A percentile compares a stretch with the other conserved stretches of the same genome.
These are phyloP conservation scores for Jordanella pulchra DNA, from an alignment of 2,797 vertebrate species.

Conservation along the genomic window DNA sequence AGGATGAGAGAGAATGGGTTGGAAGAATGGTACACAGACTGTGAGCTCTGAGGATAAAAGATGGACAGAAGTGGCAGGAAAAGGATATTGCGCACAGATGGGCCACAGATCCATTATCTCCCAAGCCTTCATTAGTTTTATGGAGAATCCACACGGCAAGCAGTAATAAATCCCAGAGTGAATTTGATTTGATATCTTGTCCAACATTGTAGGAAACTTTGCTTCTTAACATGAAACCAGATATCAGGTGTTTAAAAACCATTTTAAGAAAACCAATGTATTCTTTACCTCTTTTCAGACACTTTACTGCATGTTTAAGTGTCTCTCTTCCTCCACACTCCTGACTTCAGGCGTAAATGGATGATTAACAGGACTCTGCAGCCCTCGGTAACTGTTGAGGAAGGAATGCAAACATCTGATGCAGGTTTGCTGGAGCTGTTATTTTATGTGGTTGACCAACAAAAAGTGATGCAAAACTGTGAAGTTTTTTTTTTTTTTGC, in stretches of 20 bases:
- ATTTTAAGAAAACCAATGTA: too few species aligned
- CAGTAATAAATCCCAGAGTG: conserved; percentile 28
- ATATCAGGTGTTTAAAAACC: background rate
- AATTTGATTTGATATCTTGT: conserved; percentile 32
- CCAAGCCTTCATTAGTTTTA: conserved; percentile 44
- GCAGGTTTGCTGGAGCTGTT: too few species aligned
- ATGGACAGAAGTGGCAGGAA: conserved; percentile 51
- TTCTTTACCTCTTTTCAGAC: too few species aligned
- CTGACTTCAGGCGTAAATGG: too few species aligned
- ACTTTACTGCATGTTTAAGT: too few species aligned
- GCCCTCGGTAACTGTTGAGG: too few species aligned
- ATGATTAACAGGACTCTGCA: too few species aligned
- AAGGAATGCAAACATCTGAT: too few species aligned
- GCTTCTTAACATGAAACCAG: conserved; percentile 15
- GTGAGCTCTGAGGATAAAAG: conserved; percentile 35
- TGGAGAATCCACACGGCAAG: conserved; percentile 31
- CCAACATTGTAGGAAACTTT: conserved; percentile 18
- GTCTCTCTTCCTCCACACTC: too few species aligned
- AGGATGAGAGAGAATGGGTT: background rate
- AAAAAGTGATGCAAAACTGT: too few species aligned
- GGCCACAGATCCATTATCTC: conserved; percentile 31
- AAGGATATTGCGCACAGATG: conserved; percentile 53
- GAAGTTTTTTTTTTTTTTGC: too few species aligned
- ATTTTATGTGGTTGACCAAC: too few species aligned
- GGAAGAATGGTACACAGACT: conserved; percentile 10